A percentile compares a stretch with the other conserved stretches of the same genome.
These are phyloP conservation scores for Cepaea nemoralis DNA, from an alignment of 1,140 invertebrate genomes.

Conservation along the genomic window DNA sequence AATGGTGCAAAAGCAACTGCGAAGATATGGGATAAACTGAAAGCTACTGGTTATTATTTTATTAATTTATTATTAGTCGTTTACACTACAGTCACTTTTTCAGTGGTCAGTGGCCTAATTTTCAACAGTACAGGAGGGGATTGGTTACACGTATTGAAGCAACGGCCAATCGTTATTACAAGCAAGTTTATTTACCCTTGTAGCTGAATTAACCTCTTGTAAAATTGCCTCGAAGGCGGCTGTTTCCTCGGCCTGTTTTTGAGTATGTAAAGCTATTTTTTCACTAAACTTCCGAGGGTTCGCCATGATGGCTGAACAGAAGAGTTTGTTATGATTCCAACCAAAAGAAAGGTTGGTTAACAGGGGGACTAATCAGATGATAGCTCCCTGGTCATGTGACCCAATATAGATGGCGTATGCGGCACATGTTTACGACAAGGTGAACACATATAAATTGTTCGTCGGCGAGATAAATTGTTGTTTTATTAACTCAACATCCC, in stretches of 20 bases:
- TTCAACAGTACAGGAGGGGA: background rate
- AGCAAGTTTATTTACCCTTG: conserved; percentile 65
- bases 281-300: conserved; percentile 98
- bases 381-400: conserved; percentile 56
- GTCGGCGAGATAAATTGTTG: too few species aligned
- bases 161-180: background rate
- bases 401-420: conserved; percentile 56
- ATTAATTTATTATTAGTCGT: too few species aligned
- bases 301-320: conserved; percentile 72
- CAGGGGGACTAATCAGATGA: conserved; percentile 61
- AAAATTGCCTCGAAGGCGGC: conserved; percentile 96
- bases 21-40: too few species aligned
- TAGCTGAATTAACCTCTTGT: conserved; percentile 92
- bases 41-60: too few species aligned
- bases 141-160: background rate
- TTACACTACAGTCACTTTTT: background rate
- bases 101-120: background rate
- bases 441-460: too few species aligned
- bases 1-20: too few species aligned
- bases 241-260: conserved; percentile 96
- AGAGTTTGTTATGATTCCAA: conserved; percentile 71
- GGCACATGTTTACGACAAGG: background rate
- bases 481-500: too few species aligned
- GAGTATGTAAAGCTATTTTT: conserved; percentile 96
- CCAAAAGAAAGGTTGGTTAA: conserved; percentile 64